Percentiles rank a stretch among this genome's conserved stretches.
Evolutionary conservation across 2,113 vertebrate genomes (phyloP).

Genomic region (Raphicerus campestris): DNA sequence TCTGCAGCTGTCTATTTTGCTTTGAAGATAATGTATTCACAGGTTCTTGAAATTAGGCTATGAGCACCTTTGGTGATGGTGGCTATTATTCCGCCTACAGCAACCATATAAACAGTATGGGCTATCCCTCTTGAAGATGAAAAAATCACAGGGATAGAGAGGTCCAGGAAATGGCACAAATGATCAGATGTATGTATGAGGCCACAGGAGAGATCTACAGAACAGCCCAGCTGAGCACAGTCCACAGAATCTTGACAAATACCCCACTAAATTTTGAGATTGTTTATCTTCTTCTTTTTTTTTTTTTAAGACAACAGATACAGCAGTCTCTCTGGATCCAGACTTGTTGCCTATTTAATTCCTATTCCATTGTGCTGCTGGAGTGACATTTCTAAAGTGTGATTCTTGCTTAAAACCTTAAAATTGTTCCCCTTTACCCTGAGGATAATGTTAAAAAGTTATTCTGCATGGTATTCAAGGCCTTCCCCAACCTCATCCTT

Average conservation of each 20-base stretch:
- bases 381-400: not conserved
- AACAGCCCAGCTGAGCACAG: not conserved
- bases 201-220: not conserved
- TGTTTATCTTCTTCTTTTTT: not conserved
- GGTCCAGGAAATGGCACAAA: not conserved
- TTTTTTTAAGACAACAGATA: not conserved
- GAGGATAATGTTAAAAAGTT: constrained; percentile 10
- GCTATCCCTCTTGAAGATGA: not conserved
- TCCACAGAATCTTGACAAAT: not conserved
- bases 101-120: not conserved
- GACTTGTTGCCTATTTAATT: not conserved
- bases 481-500: not conserved
- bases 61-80: not conserved
- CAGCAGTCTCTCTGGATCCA: not conserved
- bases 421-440: not conserved
- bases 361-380: not conserved
- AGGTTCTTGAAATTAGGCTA: not conserved
- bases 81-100: not conserved
- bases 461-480: not conserved
- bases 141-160: not conserved
- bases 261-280: not conserved
- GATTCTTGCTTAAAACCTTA: not conserved
- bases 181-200: not conserved
- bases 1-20: not conserved
- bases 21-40: not conserved